phyloP scores from a whole-genome alignment of 2,797 vertebrate species.

The Eulemur mongoz region DNA sequence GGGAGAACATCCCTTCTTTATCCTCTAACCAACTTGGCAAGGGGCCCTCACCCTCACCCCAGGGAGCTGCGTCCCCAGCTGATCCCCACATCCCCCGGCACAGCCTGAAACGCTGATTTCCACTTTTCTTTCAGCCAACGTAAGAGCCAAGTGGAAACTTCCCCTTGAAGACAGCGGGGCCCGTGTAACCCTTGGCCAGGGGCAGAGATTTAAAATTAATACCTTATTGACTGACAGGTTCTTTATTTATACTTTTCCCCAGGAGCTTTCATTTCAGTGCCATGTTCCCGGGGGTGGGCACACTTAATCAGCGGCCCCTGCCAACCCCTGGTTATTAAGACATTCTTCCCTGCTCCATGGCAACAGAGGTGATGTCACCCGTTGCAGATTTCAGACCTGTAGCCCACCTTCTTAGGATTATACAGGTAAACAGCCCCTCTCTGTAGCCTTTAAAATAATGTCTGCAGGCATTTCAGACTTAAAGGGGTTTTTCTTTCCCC shows the following conservation, averaged over 20 bases:
- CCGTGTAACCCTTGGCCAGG: constrained; percentile 22
- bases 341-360: constrained; percentile 73
- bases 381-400: constrained; percentile 45
- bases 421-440: constrained; percentile 25
- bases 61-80: background rate
- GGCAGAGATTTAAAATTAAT: constrained; percentile 60
- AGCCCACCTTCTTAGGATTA: background rate
- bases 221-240: constrained; percentile 38
- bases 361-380: constrained; percentile 67
- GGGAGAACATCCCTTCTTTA: background rate
- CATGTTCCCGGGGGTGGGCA: constrained; percentile 68
- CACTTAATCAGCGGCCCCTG: constrained; percentile 39
- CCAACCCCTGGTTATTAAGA: constrained; percentile 70
- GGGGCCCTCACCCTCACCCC: background rate
- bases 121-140: background rate
- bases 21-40: background rate
- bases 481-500: background rate
- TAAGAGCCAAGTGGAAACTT: constrained; percentile 64
- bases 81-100: background rate
- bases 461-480: background rate
- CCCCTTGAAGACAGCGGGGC: background rate
- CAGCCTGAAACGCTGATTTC: background rate
- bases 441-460: background rate
- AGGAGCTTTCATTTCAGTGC: constrained; percentile 51
- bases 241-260: constrained; percentile 66